Evolutionary conservation across 2,888 invertebrate genomes (phyloP).

Genomic region (Tipula lateralis): DNA sequence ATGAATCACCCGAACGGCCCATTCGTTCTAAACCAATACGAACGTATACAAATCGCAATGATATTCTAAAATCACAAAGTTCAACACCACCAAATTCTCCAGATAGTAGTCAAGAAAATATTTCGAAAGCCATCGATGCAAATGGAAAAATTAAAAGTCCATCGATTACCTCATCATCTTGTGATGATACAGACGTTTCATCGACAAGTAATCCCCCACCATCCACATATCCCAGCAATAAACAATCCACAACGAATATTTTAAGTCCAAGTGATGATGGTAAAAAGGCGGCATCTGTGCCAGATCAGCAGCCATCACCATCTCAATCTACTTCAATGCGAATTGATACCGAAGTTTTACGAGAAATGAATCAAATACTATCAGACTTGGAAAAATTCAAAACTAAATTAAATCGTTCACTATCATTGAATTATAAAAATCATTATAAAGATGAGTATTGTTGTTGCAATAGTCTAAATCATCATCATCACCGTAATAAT

Average conservation of each 20-base stretch:
- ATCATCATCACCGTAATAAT: constrained; percentile 20
- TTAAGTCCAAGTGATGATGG: not conserved
- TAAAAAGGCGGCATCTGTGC: not conserved
- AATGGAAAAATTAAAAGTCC: not conserved
- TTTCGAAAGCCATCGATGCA: not conserved
- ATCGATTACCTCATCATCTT: not conserved
- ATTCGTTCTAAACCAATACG: constrained; percentile 33
- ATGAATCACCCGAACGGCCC: constrained; percentile 58
- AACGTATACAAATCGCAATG: not conserved
- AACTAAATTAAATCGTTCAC: constrained; percentile 35
- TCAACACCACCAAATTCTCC: constrained; percentile 38
- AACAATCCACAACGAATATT: not conserved
- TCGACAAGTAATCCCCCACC: constrained; percentile 35
- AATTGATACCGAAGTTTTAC: constrained; percentile 32
- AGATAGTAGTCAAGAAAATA: constrained; percentile 26
- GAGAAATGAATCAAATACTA: constrained; percentile 34
- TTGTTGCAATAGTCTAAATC: constrained; percentile 30
- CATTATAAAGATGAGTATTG: constrained; percentile 33
- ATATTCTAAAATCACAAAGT: constrained; percentile 40
- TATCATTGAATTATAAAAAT: constrained; percentile 35
- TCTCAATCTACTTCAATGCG: not conserved
- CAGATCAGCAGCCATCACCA: not conserved
- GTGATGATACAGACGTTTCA: constrained; percentile 37
- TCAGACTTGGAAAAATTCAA: constrained; percentile 34
- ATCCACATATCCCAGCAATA: constrained; percentile 33